phyloP scores from a whole-genome alignment of 2,113 vertebrate genomes.

The Prietella phreatophila region DNA sequence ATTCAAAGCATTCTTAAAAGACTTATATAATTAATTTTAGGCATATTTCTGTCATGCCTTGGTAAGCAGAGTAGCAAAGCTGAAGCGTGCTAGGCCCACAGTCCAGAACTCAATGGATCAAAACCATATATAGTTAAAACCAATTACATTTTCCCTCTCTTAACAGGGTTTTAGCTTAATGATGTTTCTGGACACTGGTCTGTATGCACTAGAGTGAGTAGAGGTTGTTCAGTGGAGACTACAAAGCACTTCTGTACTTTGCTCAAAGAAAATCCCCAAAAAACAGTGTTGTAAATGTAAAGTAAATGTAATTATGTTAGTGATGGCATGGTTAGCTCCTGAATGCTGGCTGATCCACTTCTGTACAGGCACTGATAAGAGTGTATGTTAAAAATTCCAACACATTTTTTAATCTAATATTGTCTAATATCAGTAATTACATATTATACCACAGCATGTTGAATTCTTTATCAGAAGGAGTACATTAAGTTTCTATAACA shows the following conservation, averaged over 20 bases:
- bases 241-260: neutral
- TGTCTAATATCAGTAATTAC: neutral
- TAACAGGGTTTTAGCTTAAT: neutral
- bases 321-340: neutral
- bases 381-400: neutral
- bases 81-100: neutral
- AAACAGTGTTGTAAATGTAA: neutral
- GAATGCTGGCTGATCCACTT: neutral
- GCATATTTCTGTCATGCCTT: neutral
- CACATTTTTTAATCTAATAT: neutral
- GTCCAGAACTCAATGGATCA: neutral
- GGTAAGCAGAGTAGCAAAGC: neutral
- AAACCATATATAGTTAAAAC: neutral
- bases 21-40: neutral
- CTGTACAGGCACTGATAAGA: neutral
- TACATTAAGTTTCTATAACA: neutral
- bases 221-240: neutral
- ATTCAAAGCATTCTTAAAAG: neutral
- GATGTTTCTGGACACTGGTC: neutral
- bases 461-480: neutral
- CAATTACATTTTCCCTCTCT: neutral
- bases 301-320: neutral
- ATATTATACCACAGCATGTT: neutral
- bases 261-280: neutral
- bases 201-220: neutral